Evolutionary conservation across 2,888 invertebrate genomes (phyloP), one percentile per base, ranked within the genome.

Genomic region (Limenitis camilla): DNA sequence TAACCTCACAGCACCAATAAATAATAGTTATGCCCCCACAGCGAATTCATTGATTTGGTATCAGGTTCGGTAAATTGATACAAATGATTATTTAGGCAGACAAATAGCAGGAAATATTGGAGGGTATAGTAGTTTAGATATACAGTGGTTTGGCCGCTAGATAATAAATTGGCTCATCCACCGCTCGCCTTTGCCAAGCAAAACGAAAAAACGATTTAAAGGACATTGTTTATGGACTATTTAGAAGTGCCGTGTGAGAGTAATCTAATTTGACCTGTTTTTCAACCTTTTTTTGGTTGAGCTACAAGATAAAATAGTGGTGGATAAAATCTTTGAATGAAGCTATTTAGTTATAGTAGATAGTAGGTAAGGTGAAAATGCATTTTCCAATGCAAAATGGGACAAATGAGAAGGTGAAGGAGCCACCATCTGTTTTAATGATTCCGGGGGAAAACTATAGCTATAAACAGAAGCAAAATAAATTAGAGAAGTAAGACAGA

Each of bases 31-130:
- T 61, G 48, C 39, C 44, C 58, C 56, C 56, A 48, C 45, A 42
- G 61, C 58, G 54, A 56, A 63, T 57, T 61, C 65, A 66, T 64
- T 63, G 66, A 62, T 65, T 68, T 59, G 61, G 60, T 61, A 65
- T 65, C 63, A 61, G 62, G 61, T 54, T 45, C 45, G 55, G 57
- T 65, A 71, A 76, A 79, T 80, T 75, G 77, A 76, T 74, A 77
- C 72, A 72, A 76, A 79, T 69, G 72, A 67, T 69, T 73, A 67
- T 70, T 71, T 68, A 65, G 63, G 56, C 45, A 59, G 64, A 63
- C 61, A 64, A 65, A 64, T 63, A 61, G 60, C 59, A 61, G 63
- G 60, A 69, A 66, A 66, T 64, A 61, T 65, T 60, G 55, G 59
- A 59, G 55, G 55, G 57, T 61, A 59, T 61, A 61, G 61, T 63